A percentile compares a stretch with the other conserved stretches of the same genome.
Conservation (phyloP, 2,888 invertebrate species). For the Drosophila neonasuta region DNA sequence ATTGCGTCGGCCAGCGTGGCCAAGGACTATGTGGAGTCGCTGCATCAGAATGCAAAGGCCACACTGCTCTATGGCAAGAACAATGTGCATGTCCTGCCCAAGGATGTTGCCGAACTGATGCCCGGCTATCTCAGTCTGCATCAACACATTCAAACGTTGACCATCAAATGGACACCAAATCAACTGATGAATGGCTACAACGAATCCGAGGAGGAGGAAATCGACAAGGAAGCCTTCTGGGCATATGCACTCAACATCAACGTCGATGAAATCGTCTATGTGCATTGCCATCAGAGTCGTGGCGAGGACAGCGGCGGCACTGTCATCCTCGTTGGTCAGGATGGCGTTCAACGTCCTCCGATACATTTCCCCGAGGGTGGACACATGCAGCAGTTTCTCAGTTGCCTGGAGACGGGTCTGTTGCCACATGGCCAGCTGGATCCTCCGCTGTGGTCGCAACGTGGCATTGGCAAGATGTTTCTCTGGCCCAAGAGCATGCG, state of each 20-base stretch:
- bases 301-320: constrained; percentile 90
- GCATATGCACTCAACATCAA: constrained; percentile 95
- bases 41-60: constrained; percentile 96
- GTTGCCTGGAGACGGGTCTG: constrained; percentile 92
- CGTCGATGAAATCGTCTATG: constrained; percentile 95
- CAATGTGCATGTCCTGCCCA: constrained; percentile 95
- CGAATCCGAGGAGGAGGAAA: constrained; percentile 86
- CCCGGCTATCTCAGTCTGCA: constrained; percentile 96
- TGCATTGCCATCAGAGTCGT: constrained; percentile 95
- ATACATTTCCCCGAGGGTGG: constrained; percentile 96
- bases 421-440: constrained; percentile 95
- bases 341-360: constrained; percentile 96
- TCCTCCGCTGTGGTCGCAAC: constrained; percentile 96
- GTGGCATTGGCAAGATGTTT: constrained; percentile 87
- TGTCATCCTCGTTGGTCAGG: constrained; percentile 94
- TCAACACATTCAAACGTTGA: constrained; percentile 90
- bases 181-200: constrained; percentile 96
- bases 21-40: constrained; percentile 96
- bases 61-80: constrained; percentile 97
- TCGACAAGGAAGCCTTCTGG: constrained; percentile 92
- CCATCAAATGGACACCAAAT: constrained; percentile 98
- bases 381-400: constrained; percentile 94
- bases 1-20: constrained; percentile 83
- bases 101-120: constrained; percentile 90
- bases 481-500: constrained; percentile 85